Percentiles rank a stretch among this genome's conserved stretches.
phyloP scores from a whole-genome alignment of 1,140 invertebrate genomes.

The Galleria mellonella region DNA sequence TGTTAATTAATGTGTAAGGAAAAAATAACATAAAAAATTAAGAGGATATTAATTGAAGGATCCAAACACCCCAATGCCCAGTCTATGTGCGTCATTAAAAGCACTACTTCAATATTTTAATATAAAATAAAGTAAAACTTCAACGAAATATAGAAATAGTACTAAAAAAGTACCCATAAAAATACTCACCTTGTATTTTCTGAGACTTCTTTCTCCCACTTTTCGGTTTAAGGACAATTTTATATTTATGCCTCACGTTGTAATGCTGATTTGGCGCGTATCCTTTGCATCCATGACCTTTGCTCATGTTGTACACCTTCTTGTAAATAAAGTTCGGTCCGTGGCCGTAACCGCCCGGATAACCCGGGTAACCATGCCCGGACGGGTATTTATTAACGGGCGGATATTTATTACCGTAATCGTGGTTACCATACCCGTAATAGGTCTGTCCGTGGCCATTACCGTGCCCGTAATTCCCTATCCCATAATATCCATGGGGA shows the following conservation, averaged over 20 bases:
- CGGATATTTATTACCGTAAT: slow-evolving; percentile 7
- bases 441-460: background rate
- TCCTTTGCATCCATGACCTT: slow-evolving; percentile 18
- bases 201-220: slow-evolving; percentile 26
- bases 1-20: too few relatives aligned
- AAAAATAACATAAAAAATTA: too few relatives aligned
- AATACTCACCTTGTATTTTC: slow-evolving; percentile 28
- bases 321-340: slow-evolving; percentile 3
- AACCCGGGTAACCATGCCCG: background rate
- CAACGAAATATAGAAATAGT: too few relatives aligned
- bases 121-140: too few relatives aligned
- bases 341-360: background rate
- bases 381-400: slow-evolving; percentile 2
- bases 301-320: slow-evolving; percentile 13
- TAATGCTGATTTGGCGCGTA: slow-evolving; percentile 40
- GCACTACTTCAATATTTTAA: too few relatives aligned
- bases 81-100: too few relatives aligned
- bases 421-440: background rate
- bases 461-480: background rate
- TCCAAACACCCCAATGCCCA: too few relatives aligned
- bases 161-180: too few relatives aligned
- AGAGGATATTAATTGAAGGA: too few relatives aligned
- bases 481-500: slow-evolving; percentile 6
- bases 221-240: slow-evolving; percentile 39
- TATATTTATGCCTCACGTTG: slow-evolving; percentile 39